A percentile compares a stretch with the other conserved stretches of the same genome.
Evolutionary conservation across 92 coral and sea anemone species (phyloP).

Genomic region (Phenganax marumi): DNA sequence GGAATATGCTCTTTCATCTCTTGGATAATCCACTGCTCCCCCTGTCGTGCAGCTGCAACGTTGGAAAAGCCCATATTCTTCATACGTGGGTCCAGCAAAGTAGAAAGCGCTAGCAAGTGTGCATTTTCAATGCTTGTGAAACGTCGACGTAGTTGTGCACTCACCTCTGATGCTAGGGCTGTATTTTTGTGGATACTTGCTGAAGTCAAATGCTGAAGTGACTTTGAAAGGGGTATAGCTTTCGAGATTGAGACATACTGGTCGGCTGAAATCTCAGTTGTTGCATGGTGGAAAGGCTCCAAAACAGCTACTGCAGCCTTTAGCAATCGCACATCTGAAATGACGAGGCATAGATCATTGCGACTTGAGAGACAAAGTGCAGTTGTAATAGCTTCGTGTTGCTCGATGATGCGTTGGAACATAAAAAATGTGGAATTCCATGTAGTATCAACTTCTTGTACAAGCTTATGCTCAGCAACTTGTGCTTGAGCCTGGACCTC

Average conservation of each 20-base stretch:
- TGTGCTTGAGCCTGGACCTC: conserved; percentile 15
- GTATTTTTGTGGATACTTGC: background rate
- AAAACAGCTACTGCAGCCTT: conserved; percentile 39
- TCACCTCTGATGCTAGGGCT: conserved; percentile 20
- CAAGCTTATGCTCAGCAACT: conserved; percentile 14
- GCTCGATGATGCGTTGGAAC: conserved; percentile 33
- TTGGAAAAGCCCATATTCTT: conserved; percentile 49
- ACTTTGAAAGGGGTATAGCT: conserved; percentile 39
- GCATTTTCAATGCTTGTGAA: conserved; percentile 21
- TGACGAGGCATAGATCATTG: conserved; percentile 42
- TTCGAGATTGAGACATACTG: conserved; percentile 33
- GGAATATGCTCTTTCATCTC: conserved; percentile 39
- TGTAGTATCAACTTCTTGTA: conserved; percentile 1
- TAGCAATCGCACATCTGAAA: conserved; percentile 44
- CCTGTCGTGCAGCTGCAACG: conserved; percentile 17
- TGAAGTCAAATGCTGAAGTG: conserved; percentile 45
- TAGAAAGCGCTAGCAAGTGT: conserved; percentile 35
- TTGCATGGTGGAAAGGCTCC: conserved; percentile 39
- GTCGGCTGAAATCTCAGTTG: conserved; percentile 33
- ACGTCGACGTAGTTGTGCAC: conserved; percentile 38
- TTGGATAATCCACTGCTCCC: conserved; percentile 38
- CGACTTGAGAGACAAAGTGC: conserved; percentile 43
- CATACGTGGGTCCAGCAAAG: conserved; percentile 48
- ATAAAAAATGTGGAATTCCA: conserved; percentile 28
- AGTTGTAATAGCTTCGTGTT: conserved; percentile 40